These are phyloP conservation scores for Hypomesus transpacificus DNA, from an alignment of 2,113 vertebrate genomes.

Conservation along the genomic window DNA sequence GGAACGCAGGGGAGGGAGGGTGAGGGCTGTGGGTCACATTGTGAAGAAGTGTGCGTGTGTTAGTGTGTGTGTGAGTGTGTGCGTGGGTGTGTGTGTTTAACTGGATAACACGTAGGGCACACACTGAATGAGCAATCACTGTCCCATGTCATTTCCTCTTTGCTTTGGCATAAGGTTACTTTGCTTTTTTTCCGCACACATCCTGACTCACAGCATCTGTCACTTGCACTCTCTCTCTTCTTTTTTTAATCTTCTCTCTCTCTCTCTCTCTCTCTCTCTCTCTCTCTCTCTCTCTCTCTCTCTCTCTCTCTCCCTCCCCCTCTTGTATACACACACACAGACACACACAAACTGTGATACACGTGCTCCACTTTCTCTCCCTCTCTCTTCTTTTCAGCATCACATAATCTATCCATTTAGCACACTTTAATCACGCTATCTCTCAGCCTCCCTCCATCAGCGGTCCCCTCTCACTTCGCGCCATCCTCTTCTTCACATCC, in stretches of 20 bases:
- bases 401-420: neutral
- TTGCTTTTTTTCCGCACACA: no score
- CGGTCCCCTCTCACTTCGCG: neutral
- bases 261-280: no score
- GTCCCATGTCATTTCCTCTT: conserved; percentile 20
- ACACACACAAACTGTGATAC: no score
- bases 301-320: neutral
- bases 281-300: no score
- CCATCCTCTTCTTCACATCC: no score
- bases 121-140: conserved; percentile 48
- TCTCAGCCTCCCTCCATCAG: neutral
- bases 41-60: no score
- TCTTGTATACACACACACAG: no score
- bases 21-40: conserved; percentile 23
- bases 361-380: neutral
- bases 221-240: neutral
- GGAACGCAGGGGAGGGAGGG: conserved; percentile 19
- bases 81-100: no score
- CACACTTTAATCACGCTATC: conserved; percentile 13
- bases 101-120: conserved; percentile 8
- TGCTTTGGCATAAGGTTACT: neutral
- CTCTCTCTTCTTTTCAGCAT: neutral
- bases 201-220: conserved; percentile 1
- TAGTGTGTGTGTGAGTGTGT: no score
- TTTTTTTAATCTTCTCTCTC: neutral